Base-by-base conservation (phyloP, 2,888 invertebrate species). In the Hyalella azteca region DNA sequence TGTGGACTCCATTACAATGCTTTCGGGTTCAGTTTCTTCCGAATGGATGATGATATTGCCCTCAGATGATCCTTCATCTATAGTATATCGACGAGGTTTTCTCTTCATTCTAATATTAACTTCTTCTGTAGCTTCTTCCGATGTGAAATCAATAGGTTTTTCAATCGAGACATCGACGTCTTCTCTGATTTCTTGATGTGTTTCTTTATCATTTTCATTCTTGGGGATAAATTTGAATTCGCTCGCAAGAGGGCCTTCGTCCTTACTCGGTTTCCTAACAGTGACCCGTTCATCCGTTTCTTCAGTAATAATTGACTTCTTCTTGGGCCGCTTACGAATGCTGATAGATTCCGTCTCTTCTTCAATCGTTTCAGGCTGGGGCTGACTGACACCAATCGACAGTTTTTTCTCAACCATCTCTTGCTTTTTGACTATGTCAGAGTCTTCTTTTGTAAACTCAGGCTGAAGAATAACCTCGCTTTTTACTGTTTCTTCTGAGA, bases 11-110 rank as follows among this genome's bases (percentile, higher is more conserved):
- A 45, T 13, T 11, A 75, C 45, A 36, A 73, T 73, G 45, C 66
- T 77, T 39, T 81, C 83, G 26, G 78, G 79, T 13, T 81, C 80
- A 26, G 81, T 78, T 29, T 83, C 83, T 48, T 80, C 78, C 41
- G 66, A 78, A 15, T 79, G 80, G 32, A 83, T 60, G 32, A 79
- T 73, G 73, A 83, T 79, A 48, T 82, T 79, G 22, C 79, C 77
- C 40, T 83, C 81, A 36, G 80, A 41, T 11, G 80, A 81, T 60
- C 82, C 83, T 73, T 83, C 83, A 13, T 60, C 78, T 26, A 78
- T 77, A 22, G 78, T 78, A 19, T 83, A 83, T 41, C 78, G 79
- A 73, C 80, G 81, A 19, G 83, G 81, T 39, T 78, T 78, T 75
- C 79, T 81, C 36, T 79, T 82, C 76, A 66, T 22, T 73, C 79